Evolutionary conservation across 2,888 invertebrate species (phyloP).

Genomic region (Tenthredo notha): DNA sequence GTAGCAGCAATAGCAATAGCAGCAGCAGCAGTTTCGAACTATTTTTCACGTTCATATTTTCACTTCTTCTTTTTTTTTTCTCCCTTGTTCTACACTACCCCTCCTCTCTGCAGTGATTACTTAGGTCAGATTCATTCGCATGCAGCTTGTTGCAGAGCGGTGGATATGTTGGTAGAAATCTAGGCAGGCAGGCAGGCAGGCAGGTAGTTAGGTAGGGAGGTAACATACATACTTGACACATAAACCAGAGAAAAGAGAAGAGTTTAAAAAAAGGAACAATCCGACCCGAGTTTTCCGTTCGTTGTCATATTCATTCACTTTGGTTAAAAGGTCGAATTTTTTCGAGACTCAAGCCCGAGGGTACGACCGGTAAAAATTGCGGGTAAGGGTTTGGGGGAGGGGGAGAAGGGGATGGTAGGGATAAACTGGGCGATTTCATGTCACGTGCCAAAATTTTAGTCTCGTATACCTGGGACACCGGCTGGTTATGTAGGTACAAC

Average conservation of each 20-base stretch:
- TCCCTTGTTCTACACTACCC: not conserved
- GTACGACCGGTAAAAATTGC: not conserved
- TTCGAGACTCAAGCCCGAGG: not conserved
- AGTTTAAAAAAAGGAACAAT: not conserved
- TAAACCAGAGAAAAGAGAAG: not conserved
- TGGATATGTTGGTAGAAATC: not conserved
- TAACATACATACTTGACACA: not conserved
- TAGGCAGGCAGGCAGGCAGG: not conserved
- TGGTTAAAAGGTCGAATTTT: slow-evolving; percentile 28
- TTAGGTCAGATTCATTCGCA: slow-evolving; percentile 12
- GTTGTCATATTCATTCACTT: slow-evolving; percentile 40
- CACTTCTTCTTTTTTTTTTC: not conserved
- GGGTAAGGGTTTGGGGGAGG: not conserved
- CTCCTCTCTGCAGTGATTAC: not conserved
- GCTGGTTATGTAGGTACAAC: not conserved
- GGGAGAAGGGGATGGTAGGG: not conserved
- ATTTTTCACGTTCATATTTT: not conserved
- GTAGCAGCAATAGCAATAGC: not conserved
- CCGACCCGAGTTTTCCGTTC: not conserved
- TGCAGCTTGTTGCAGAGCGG: not conserved
- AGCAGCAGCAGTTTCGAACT: not conserved
- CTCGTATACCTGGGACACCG: not conserved
- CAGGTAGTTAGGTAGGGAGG: not conserved
- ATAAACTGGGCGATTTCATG: not conserved
- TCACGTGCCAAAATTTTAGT: not conserved